phyloP scores from a whole-genome alignment of 2,113 vertebrate species.

The Mustelus asterias region DNA sequence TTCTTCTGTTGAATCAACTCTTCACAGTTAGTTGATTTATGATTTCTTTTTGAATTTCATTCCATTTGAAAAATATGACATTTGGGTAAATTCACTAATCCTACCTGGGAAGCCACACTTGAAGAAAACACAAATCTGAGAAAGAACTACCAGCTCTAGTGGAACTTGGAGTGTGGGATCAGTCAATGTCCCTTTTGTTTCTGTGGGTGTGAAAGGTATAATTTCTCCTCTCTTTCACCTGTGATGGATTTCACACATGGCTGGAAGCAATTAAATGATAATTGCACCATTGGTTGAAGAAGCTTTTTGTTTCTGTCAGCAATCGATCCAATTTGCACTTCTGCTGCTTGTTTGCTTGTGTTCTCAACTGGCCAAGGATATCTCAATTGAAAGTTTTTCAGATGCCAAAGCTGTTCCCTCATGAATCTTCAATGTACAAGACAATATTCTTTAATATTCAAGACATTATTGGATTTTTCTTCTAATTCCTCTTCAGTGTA shows the following conservation, averaged over 20 bases:
- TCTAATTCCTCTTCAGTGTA: background rate
- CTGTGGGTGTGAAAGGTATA: background rate
- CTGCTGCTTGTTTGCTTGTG: background rate
- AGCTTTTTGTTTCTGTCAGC: background rate
- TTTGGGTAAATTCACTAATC: conserved; percentile 19
- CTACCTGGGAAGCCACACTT: background rate
- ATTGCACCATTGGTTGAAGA: background rate
- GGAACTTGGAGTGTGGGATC: background rate
- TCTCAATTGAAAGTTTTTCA: background rate
- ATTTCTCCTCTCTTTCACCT: background rate
- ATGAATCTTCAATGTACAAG: background rate
- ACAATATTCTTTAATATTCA: background rate
- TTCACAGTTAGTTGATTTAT: conserved; percentile 10
- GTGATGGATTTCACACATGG: background rate
- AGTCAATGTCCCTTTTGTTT: background rate
- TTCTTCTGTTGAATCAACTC: conserved; percentile 30
- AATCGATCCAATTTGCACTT: background rate
- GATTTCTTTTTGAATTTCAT: conserved; percentile 26
- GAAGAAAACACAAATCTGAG: background rate
- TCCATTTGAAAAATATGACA: background rate
- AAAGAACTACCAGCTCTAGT: background rate
- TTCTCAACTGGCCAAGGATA: background rate
- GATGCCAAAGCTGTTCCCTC: background rate
- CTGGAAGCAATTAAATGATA: background rate
- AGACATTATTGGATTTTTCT: background rate